phyloP scores from a whole-genome alignment of 2,797 vertebrate genomes.

The Buceros bicornis region DNA sequence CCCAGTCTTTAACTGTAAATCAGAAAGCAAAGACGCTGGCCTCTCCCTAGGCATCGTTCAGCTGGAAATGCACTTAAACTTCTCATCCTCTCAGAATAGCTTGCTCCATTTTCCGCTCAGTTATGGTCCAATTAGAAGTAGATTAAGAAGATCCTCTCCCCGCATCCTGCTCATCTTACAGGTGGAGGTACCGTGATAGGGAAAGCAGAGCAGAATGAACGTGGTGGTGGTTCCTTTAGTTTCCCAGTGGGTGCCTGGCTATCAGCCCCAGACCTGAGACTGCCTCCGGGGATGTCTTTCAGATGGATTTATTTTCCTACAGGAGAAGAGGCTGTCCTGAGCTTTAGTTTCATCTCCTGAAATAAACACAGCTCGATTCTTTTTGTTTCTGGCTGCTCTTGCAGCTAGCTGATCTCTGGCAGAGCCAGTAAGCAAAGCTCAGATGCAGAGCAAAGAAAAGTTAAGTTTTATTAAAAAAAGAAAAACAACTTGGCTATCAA shows the following conservation, averaged over 20 bases:
- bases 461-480: neutral
- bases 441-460: neutral
- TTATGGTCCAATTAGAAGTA: neutral
- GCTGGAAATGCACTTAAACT: neutral
- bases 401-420: neutral
- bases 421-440: neutral
- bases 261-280: neutral
- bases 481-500: neutral
- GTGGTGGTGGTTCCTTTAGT: neutral
- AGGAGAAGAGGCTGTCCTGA: neutral
- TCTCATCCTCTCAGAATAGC: neutral
- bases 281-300: neutral
- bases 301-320: neutral
- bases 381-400: neutral
- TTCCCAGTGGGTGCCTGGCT: neutral
- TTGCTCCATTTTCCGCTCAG: conserved; percentile 24
- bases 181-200: neutral
- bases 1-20: neutral
- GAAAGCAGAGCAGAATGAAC: neutral
- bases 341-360: neutral
- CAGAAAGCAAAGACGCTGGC: neutral
- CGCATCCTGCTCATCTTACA: accelerated
- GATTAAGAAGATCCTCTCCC: neutral
- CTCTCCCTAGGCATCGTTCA: neutral
- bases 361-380: accelerated